Base-by-base conservation (phyloP, 2,888 invertebrate genomes). In the Microdon myrmicae region DNA sequence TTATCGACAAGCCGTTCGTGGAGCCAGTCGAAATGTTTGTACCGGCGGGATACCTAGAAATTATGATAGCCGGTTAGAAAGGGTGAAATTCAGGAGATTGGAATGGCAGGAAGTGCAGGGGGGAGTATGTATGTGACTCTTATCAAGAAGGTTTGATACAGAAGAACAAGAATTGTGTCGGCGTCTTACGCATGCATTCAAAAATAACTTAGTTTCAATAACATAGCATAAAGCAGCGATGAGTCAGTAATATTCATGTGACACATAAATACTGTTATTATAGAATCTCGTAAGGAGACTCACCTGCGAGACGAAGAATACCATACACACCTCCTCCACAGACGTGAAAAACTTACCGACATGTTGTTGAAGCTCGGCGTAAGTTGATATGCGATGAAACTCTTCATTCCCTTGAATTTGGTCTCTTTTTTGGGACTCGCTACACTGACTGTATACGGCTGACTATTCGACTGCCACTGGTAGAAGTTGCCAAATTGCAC, bases 11-110 rank as follows among this genome's bases (percentile, higher is more conserved):
- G 82, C 70, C 96, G 86, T 76, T 94, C 94, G 80, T 97, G 96
- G 44, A 99, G 81, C 99, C 99, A 99, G 83, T 99, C 98, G 81
- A 99, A 99, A 80, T 98, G 98, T 80, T 99, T 99, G 81, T 97
- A 98, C 70, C 98, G 85, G 68, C 98, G 85, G 23, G 92, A 92
- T 12, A 80, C 80, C 78, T 79, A 67, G 8, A 67, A 67, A 28
- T 41, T 34, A n/a, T n/a, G n/a, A n/a, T n/a, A n/a, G n/a, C n/a
- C n/a, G n/a, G n/a, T n/a, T n/a, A n/a, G n/a, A n/a, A n/a, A n/a
- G n/a, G n/a, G n/a, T n/a, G n/a, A n/a, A n/a, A n/a, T n/a, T n/a
- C n/a, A n/a, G n/a, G n/a, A n/a, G n/a, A n/a, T n/a, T n/a, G n/a
- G n/a, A n/a, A n/a, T n/a, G n/a, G n/a, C n/a, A n/a, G n/a, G n/a